Evolutionary conservation across 2,113 vertebrate genomes (phyloP).

Genomic region (Psettodes erumei): DNA sequence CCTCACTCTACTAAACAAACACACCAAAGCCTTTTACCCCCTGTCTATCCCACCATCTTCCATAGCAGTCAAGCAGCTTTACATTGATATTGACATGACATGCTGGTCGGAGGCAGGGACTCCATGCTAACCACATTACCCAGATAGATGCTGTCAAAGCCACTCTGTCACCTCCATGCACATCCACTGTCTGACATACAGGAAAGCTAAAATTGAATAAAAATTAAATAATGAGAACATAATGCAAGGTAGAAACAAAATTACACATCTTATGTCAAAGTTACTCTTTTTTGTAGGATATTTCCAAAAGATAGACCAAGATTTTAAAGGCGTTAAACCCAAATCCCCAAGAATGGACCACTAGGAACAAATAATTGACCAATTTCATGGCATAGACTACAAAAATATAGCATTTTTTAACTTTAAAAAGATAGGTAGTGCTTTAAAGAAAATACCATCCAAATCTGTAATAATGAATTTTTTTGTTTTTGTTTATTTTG

Average conservation of each 20-base stretch:
- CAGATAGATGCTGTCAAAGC: slow-evolving; percentile 62
- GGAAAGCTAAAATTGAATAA: not conserved
- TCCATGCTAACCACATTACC: slow-evolving; percentile 69
- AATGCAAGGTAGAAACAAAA: not conserved
- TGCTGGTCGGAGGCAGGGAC: slow-evolving; percentile 36
- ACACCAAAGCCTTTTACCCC: slow-evolving; percentile 7
- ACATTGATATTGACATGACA: slow-evolving; percentile 66
- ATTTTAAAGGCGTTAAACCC: not conserved
- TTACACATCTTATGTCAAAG: slow-evolving; percentile 1
- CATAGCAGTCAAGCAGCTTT: slow-evolving; percentile 5
- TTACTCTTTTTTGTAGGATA: not conserved
- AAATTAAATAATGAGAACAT: slow-evolving; percentile 2
- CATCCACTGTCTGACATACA: not conserved
- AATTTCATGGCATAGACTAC: not conserved
- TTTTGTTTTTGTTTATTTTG: not conserved
- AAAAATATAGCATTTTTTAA: too few species aligned
- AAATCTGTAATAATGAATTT: too few species aligned
- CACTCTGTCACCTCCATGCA: slow-evolving; percentile 52
- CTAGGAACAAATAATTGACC: too few species aligned
- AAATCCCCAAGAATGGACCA: not conserved
- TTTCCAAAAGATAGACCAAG: not conserved
- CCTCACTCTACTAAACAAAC: slow-evolving; percentile 10
- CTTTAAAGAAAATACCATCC: too few species aligned
- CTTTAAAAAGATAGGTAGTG: too few species aligned
- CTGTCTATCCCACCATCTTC: slow-evolving; percentile 28